Evolutionary conservation across 2,888 invertebrate genomes (phyloP), one percentile per base, ranked within the genome.

Genomic region (Petrolisthes cinctipes): DNA sequence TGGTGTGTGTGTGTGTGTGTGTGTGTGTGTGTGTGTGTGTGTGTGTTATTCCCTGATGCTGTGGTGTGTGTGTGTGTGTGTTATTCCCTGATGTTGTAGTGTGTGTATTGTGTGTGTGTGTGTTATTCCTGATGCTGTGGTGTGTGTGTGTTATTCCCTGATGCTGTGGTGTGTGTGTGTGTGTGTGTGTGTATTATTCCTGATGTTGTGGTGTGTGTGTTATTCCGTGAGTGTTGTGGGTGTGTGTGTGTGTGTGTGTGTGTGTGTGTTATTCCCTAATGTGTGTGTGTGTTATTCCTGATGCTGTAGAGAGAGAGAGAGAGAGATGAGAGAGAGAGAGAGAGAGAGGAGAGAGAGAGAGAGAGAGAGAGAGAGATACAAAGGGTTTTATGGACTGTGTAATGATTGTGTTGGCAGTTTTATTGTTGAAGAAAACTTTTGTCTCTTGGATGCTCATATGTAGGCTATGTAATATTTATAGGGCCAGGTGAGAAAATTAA

Each of bases 341-440:
- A 88, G 79, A 85, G 89, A 84, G 71, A 88, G 89, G 86, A 88
- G 83, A 66, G 82, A 89, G 81, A 89, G 85, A 61, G 82, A 84
- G 37, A 73, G 0, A 7, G 53, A 11, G 23, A 3, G 20, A 56
- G 20, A 20, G 23, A 56, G 51, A 51, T 9, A 0, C 0, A 78
- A 6, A 57, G 37, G 37, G 37, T 37, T 37, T 37, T 37, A 37
- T 37, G 37, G 37, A 37, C 37, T 37, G 37, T 37, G 37, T 37
- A 37, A 61, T 61, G 61, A 17, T 61, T 61, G 61, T 61, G 17
- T 61, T 61, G 61, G 61, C 11, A 61, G 17, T 37, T 37, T 37
- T 37, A 37, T 37, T 37, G 37, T 37, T 37, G 37, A 37, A 37
- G 37, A 37, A 37, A 37, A 37, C 37, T 37, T 37, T 37, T 37